phyloP scores from a whole-genome alignment of 1,140 invertebrate genomes.

The Calycopis cecrops region DNA sequence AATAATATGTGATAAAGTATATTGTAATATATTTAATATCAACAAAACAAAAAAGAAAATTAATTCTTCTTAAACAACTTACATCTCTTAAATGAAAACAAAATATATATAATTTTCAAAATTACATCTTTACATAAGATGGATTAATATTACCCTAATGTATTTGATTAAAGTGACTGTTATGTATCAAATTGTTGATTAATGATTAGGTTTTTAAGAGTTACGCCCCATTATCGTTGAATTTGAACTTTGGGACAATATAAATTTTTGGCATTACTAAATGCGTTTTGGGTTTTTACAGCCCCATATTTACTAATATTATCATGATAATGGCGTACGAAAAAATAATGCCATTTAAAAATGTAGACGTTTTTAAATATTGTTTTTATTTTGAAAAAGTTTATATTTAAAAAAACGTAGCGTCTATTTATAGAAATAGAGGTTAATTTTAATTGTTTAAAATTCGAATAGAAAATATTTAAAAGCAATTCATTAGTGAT shows the following conservation, averaged over 20 bases:
- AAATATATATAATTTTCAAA: no score
- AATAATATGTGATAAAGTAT: slow-evolving; percentile 6
- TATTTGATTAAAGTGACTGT: slow-evolving; percentile 31
- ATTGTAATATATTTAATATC: no score
- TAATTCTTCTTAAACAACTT: no score
- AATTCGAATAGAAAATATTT: neutral
- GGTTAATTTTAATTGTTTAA: slow-evolving; percentile 4
- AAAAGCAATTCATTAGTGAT: slow-evolving; percentile 6
- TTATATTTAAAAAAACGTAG: neutral
- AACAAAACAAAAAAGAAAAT: no score
- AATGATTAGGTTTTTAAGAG: slow-evolving; percentile 59
- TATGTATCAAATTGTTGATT: slow-evolving; percentile 42
- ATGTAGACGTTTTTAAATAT: slow-evolving; percentile 4
- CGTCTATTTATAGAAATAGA: slow-evolving; percentile 8
- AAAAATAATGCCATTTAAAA: slow-evolving; percentile 10
- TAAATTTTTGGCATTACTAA: slow-evolving; percentile 44
- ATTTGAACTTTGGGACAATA: slow-evolving; percentile 59
- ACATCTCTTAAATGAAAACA: no score
- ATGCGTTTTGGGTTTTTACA: slow-evolving; percentile 59
- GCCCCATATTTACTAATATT: slow-evolving; percentile 45
- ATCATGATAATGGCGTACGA: slow-evolving; percentile 28
- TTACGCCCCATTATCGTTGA: slow-evolving; percentile 53
- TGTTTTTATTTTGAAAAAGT: slow-evolving; percentile 11
- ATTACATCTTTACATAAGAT: no score
- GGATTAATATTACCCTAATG: neutral